Conservation (phyloP, 2,797 vertebrate genomes). For the Nothura maculosa region DNA sequence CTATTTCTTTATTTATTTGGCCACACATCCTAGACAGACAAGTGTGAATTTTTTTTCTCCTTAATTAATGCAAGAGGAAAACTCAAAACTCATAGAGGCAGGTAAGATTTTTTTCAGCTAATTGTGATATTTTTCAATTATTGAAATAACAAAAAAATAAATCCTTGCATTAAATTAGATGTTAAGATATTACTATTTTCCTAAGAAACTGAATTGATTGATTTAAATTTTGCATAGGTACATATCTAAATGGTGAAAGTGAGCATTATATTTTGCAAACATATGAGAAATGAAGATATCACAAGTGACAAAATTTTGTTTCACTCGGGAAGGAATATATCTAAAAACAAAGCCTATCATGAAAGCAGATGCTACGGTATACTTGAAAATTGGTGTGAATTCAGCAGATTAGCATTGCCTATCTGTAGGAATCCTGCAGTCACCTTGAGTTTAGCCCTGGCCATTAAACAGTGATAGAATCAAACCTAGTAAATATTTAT, state of each 20-base stretch:
- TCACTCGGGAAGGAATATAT: background rate
- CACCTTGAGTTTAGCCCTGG: conserved; percentile 44
- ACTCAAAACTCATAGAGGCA: background rate
- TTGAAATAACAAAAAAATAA: background rate
- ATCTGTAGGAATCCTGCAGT: conserved; percentile 31
- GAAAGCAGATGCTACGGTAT: background rate
- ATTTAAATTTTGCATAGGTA: background rate
- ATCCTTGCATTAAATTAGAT: background rate
- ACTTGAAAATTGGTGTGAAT: background rate
- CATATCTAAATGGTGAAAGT: background rate
- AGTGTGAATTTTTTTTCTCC: background rate
- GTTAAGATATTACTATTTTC: background rate
- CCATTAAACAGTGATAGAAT: conserved; percentile 15
- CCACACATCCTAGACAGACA: background rate
- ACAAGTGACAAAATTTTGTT: background rate
- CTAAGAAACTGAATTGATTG: background rate
- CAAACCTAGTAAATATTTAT: conserved; percentile 66
- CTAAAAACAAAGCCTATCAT: background rate
- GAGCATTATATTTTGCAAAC: background rate
- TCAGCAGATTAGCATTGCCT: background rate
- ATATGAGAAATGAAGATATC: background rate
- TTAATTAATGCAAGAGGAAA: background rate
- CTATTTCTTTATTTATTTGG: background rate
- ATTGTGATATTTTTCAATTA: background rate
- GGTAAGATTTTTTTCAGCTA: background rate